These are phyloP conservation scores for Monomorium pharaonis DNA, from an alignment of 1,140 invertebrate species.

Conservation along the genomic window DNA sequence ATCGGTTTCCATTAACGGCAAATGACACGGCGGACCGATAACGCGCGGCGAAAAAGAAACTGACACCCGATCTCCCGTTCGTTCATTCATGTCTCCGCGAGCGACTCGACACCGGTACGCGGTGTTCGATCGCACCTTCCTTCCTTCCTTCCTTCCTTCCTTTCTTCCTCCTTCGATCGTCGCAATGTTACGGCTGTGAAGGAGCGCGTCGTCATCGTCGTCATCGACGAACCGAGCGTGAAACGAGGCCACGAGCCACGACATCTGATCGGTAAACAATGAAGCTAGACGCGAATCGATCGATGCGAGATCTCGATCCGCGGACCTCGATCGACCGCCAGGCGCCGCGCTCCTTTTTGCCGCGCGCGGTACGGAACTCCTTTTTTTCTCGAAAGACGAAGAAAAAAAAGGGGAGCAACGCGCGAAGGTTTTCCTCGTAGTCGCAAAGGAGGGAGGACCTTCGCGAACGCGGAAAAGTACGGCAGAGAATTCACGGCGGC, in stretches of 20 bases:
- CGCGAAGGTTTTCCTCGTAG: not conserved
- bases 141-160: too few species aligned
- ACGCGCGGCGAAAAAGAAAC: slow-evolving; percentile 16
- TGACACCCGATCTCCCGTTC: slow-evolving; percentile 6
- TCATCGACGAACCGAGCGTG: not conserved
- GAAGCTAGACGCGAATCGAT: not conserved
- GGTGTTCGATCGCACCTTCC: not conserved
- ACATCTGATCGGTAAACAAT: slow-evolving; percentile 13
- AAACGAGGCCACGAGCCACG: not conserved
- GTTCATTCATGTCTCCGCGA: not conserved
- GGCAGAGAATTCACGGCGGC: not conserved
- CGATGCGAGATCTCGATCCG: not conserved
- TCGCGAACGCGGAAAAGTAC: not conserved
- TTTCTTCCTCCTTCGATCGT: not conserved
- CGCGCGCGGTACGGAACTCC: not conserved
- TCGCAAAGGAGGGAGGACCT: not conserved
- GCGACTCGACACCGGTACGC: not conserved
- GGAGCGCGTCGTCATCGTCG: too few species aligned
- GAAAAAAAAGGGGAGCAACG: not conserved
- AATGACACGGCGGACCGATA: not conserved
- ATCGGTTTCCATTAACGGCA: not conserved
- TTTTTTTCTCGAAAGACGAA: not conserved
- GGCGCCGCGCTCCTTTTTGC: not conserved
- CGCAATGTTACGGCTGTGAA: too few species aligned
- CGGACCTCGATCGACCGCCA: not conserved